These are phyloP conservation scores for Crenuchus spilurus DNA, from an alignment of 2,797 vertebrate species.

Conservation along the genomic window DNA sequence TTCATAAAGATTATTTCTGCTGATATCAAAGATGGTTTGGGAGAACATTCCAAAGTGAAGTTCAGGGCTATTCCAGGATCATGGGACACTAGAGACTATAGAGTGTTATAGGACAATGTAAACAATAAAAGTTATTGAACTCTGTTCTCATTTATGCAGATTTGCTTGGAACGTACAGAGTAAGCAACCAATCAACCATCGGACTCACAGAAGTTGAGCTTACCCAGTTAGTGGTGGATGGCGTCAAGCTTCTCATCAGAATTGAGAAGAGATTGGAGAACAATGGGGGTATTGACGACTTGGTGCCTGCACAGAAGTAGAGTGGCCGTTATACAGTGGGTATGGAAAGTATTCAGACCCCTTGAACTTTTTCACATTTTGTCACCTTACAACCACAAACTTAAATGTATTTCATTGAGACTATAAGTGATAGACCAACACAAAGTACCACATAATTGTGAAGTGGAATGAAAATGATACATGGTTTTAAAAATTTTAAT, in stretches of 20 bases:
- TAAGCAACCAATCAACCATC: slow-evolving; percentile 69
- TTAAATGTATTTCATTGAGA: too few relatives aligned
- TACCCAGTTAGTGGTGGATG: slow-evolving; percentile 75
- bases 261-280: slow-evolving; percentile 74
- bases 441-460: too few relatives aligned
- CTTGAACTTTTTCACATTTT: too few relatives aligned
- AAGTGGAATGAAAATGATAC: too few relatives aligned
- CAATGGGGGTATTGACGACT: slow-evolving; percentile 61
- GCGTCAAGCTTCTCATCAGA: slow-evolving; percentile 71
- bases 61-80: neutral
- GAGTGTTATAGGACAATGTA: neutral
- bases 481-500: too few relatives aligned
- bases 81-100: neutral
- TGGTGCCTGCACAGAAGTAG: slow-evolving; percentile 67
- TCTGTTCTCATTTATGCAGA: slow-evolving; percentile 32
- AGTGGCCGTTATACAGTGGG: neutral
- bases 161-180: slow-evolving; percentile 44
- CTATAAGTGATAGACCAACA: too few relatives aligned
- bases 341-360: too few relatives aligned
- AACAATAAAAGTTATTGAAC: too few relatives aligned
- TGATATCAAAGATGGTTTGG: neutral
- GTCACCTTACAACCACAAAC: too few relatives aligned
- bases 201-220: slow-evolving; percentile 70
- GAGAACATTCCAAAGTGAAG: neutral
- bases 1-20: too few relatives aligned